These are phyloP conservation scores for Chelonus insularis DNA, from an alignment of 1,140 invertebrate genomes.

Conservation along the genomic window DNA sequence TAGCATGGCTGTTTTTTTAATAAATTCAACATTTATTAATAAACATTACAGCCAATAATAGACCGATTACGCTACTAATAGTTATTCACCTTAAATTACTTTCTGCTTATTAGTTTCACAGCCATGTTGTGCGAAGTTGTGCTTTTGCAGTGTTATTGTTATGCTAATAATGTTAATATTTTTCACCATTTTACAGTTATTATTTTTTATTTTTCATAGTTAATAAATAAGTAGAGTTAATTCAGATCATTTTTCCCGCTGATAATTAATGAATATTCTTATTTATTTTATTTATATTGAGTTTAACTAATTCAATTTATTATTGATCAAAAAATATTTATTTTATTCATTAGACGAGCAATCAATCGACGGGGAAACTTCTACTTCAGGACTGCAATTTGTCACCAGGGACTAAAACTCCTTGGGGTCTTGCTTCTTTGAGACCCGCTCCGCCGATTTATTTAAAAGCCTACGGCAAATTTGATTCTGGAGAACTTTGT, in stretches of 20 bases:
- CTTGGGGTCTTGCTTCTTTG: constrained; percentile 54
- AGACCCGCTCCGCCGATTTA: constrained; percentile 54
- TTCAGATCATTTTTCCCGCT: not conserved
- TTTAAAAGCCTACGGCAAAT: constrained; percentile 51
- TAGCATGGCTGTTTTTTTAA: constrained; percentile 56
- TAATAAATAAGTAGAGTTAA: not conserved
- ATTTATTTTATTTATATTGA: not conserved
- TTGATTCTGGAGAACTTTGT: constrained; percentile 41
- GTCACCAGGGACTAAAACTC: constrained; percentile 49
- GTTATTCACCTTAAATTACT: constrained; percentile 28
- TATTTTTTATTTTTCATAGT: not conserved
- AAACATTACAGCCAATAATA: constrained; percentile 20
- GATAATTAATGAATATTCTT: not conserved
- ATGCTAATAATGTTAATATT: constrained; percentile 23
- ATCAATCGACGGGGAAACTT: constrained; percentile 46
- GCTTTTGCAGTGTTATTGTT: constrained; percentile 53
- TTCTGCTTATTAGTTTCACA: constrained; percentile 41
- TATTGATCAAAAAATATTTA: constrained; percentile 5
- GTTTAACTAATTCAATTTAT: not conserved
- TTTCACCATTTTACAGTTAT: not conserved
- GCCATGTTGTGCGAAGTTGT: constrained; percentile 61
- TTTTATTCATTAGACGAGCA: constrained; percentile 37
- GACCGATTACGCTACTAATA: constrained; percentile 26
- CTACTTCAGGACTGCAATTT: constrained; percentile 42
- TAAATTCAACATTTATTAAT: constrained; percentile 17